Evolutionary conservation across 2,797 vertebrate species (phyloP).

Genomic region (Simalia tracyae): DNA sequence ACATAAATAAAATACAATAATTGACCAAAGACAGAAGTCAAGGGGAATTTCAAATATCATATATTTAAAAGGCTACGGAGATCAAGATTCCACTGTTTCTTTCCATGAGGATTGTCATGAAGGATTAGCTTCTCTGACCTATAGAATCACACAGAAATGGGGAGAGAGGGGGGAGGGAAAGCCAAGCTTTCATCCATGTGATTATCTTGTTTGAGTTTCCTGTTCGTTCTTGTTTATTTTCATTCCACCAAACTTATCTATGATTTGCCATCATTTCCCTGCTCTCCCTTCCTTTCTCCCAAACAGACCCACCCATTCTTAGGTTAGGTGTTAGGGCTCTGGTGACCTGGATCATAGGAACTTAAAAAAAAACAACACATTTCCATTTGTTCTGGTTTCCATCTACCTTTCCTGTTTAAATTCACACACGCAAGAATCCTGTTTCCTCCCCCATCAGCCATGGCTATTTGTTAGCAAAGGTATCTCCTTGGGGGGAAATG

Average conservation of each 20-base stretch:
- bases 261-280: constrained; percentile 54
- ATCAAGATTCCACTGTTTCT: neutral
- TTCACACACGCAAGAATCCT: constrained; percentile 44
- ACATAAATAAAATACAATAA: neutral
- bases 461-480: constrained; percentile 32
- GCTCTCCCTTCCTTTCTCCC: constrained; percentile 64
- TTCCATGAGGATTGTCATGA: neutral
- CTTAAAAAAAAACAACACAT: constrained; percentile 32
- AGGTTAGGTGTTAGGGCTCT: constrained; percentile 62
- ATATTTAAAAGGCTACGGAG: neutral
- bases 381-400: constrained; percentile 69
- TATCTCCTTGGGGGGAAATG: constrained; percentile 29
- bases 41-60: neutral
- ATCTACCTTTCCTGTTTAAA: constrained; percentile 69
- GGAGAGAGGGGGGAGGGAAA: neutral
- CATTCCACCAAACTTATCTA: constrained; percentile 61
- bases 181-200: neutral
- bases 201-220: constrained; percentile 31
- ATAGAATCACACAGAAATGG: neutral
- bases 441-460: constrained; percentile 14
- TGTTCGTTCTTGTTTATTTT: constrained; percentile 50
- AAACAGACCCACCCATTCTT: constrained; percentile 63
- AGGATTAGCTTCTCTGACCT: constrained; percentile 11
- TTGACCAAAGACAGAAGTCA: neutral
- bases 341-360: constrained; percentile 29